phyloP scores from a whole-genome alignment of 2,113 vertebrate genomes.

The Pimephales promelas region DNA sequence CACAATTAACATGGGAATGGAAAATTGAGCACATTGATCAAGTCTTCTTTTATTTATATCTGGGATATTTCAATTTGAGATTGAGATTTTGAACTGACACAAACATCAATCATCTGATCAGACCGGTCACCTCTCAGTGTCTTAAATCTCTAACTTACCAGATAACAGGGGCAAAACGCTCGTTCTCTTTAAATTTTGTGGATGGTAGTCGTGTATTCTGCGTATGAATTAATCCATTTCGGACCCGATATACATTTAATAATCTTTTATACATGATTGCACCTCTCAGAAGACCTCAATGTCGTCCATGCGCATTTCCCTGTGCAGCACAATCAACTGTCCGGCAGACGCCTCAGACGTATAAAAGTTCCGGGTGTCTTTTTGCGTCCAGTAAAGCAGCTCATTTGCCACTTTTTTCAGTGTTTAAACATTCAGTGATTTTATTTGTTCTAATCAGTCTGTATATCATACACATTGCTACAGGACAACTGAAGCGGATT shows the following conservation, averaged over 20 bases:
- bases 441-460: neutral
- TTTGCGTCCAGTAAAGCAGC: neutral
- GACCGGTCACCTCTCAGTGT: neutral
- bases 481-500: neutral
- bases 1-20: neutral
- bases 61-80: neutral
- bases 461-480: neutral
- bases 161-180: slow-evolving; percentile 17
- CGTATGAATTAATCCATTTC: slow-evolving; percentile 28
- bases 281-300: slow-evolving; percentile 43
- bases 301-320: slow-evolving; percentile 59
- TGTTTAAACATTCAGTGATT: neutral
- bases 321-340: slow-evolving; percentile 37
- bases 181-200: slow-evolving; percentile 50
- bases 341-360: neutral
- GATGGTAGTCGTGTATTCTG: slow-evolving; percentile 29
- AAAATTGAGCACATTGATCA: neutral
- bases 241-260: slow-evolving; percentile 34
- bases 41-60: neutral
- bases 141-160: slow-evolving; percentile 61
- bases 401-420: neutral
- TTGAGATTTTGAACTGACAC: neutral
- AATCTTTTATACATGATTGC: slow-evolving; percentile 67
- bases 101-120: neutral
- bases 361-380: slow-evolving; percentile 34